Evolutionary conservation across 2,113 vertebrate species (phyloP).

Genomic region (Chrysochloris asiatica): DNA sequence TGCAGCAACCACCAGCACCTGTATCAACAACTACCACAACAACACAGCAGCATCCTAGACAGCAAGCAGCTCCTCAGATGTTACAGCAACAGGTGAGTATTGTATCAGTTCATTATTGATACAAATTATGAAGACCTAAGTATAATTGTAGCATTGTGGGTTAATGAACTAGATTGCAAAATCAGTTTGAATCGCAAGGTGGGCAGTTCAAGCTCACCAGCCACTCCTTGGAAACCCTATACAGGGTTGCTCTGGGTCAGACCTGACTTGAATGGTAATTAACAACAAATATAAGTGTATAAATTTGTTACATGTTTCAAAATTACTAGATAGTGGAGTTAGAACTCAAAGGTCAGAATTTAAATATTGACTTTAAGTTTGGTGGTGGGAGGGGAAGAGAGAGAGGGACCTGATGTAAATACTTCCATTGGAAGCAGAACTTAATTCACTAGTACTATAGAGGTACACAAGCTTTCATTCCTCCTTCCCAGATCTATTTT

Average conservation of each 20-base stretch:
- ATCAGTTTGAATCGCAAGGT: too few species aligned
- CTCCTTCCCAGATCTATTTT: neutral
- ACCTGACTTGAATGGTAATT: too few species aligned
- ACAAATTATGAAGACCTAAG: neutral
- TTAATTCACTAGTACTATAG: neutral
- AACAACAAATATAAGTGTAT: too few species aligned
- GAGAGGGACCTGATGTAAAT: neutral
- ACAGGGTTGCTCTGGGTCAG: too few species aligned
- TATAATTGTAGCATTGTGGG: too few species aligned
- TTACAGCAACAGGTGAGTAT: slow-evolving; percentile 93
- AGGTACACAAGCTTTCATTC: neutral
- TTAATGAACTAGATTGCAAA: too few species aligned
- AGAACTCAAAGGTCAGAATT: neutral
- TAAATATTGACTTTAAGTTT: slow-evolving; percentile 20
- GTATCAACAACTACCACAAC: slow-evolving; percentile 78
- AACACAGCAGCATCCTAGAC: slow-evolving; percentile 84
- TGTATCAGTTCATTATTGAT: neutral
- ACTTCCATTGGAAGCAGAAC: neutral
- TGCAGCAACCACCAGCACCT: slow-evolving; percentile 92
- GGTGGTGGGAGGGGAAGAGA: neutral
- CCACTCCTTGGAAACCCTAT: too few species aligned
- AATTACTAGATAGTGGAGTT: neutral
- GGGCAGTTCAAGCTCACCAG: too few species aligned
- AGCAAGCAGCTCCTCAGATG: slow-evolving; percentile 89
- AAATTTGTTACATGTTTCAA: too few species aligned